Percentiles rank a stretch among this genome's conserved stretches.
These are phyloP conservation scores for Corapipo altera DNA, from an alignment of 2,113 vertebrate species.

Conservation along the genomic window DNA sequence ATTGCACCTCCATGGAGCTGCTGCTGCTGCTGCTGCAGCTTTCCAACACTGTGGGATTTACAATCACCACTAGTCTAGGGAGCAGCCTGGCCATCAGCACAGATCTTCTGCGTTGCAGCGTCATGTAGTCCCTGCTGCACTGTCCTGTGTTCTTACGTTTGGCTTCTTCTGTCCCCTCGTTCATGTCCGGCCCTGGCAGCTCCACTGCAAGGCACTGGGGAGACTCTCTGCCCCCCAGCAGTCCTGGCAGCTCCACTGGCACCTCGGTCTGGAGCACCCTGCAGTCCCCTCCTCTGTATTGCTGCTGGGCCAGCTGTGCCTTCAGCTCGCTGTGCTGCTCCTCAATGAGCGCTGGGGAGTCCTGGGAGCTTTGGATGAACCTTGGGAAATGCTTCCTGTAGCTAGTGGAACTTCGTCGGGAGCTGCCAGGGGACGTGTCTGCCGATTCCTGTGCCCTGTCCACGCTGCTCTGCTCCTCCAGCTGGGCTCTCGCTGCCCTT, in stretches of 20 bases:
- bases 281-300: background rate
- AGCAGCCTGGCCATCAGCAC: background rate
- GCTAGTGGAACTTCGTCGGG: background rate
- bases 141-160: background rate
- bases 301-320: accelerated
- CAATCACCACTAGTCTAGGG: background rate
- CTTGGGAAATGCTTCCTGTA: background rate
- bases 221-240: no score
- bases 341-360: background rate
- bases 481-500: accelerated
- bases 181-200: accelerated
- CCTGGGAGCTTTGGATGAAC: background rate
- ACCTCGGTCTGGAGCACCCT: no score
- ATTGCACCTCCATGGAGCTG: background rate
- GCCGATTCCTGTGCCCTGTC: background rate
- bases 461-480: background rate
- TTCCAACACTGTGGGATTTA: background rate
- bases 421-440: background rate
- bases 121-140: background rate
- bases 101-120: background rate
- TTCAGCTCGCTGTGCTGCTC: background rate
- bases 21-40: background rate
- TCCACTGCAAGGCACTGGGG: background rate
- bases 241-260: no score
- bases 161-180: background rate